These are phyloP conservation scores for Diploscapter pachys DNA, from an alignment of 1,140 invertebrate genomes.

Conservation along the genomic window DNA sequence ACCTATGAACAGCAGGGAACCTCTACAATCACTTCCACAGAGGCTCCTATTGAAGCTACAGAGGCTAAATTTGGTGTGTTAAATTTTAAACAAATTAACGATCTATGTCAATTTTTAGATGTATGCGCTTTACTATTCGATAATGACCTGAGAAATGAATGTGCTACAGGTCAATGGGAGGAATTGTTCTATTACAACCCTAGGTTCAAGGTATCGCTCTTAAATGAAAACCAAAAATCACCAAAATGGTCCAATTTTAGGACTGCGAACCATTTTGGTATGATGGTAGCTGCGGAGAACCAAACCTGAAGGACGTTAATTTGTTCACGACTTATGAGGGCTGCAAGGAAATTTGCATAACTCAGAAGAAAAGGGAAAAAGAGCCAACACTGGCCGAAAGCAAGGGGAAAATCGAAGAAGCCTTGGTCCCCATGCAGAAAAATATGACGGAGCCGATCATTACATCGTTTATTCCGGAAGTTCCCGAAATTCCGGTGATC, in stretches of 20 bases:
- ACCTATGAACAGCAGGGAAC: too few relatives aligned
- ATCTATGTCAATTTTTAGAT: too few relatives aligned
- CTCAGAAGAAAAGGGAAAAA: too few relatives aligned
- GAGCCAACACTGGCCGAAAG: neutral
- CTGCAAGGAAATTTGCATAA: constrained; percentile 1
- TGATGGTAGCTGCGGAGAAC: constrained; percentile 15
- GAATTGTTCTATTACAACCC: constrained; percentile 16
- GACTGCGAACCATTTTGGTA: constrained; percentile 25
- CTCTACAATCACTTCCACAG: too few relatives aligned
- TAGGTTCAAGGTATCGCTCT: neutral
- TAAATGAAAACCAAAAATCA: neutral
- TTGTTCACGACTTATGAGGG: constrained; percentile 15
- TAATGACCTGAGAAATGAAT: constrained; percentile 12
- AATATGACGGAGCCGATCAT: too few relatives aligned
- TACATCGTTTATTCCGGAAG: too few relatives aligned
- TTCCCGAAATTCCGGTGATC: too few relatives aligned
- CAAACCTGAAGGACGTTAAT: constrained; percentile 4
- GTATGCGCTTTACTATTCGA: constrained; percentile 18
- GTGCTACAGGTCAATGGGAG: constrained; percentile 9
- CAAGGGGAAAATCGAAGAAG: constrained; percentile 1
- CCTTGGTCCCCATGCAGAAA: too few relatives aligned
- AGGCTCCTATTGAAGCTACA: too few relatives aligned
- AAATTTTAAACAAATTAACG: too few relatives aligned
- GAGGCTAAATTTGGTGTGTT: too few relatives aligned
- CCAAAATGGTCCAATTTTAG: constrained; percentile 6